phyloP scores from a whole-genome alignment of 2,888 invertebrate genomes.

The Xestoiulus laeticollis region DNA sequence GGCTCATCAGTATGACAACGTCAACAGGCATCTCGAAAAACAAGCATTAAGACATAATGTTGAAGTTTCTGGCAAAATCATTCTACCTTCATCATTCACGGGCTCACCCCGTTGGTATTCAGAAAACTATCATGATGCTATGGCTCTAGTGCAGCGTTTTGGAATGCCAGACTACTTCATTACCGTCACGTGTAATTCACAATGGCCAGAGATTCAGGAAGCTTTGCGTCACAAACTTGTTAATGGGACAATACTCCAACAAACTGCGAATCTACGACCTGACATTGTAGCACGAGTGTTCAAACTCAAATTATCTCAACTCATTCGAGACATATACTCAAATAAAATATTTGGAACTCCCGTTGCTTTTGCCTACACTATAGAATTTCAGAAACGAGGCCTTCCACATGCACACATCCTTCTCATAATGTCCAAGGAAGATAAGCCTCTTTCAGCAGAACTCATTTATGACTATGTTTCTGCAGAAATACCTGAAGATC shows the following conservation, averaged over 20 bases:
- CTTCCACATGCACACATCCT: constrained; percentile 53
- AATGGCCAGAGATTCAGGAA: neutral
- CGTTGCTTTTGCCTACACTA: neutral
- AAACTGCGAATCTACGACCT: neutral
- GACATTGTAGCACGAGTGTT: neutral
- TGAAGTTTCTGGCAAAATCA: too few species aligned
- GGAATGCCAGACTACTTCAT: neutral
- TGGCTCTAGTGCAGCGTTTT: neutral
- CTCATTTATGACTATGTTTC: constrained; percentile 56
- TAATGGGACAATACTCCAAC: neutral
- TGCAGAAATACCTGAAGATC: constrained; percentile 57
- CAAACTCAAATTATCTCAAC: neutral
- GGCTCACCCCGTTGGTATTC: neutral
- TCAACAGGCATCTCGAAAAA: too few species aligned
- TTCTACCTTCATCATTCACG: neutral
- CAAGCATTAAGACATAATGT: too few species aligned
- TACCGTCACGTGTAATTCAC: neutral
- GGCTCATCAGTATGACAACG: too few species aligned
- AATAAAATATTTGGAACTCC: neutral
- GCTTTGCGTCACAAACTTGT: too few species aligned
- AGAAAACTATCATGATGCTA: neutral
- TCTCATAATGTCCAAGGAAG: constrained; percentile 55
- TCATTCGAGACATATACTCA: neutral
- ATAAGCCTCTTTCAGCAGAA: constrained; percentile 57
- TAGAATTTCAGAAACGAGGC: neutral